Conservation (phyloP, 2,888 invertebrate species). For the Leistus spinibarbis region DNA sequence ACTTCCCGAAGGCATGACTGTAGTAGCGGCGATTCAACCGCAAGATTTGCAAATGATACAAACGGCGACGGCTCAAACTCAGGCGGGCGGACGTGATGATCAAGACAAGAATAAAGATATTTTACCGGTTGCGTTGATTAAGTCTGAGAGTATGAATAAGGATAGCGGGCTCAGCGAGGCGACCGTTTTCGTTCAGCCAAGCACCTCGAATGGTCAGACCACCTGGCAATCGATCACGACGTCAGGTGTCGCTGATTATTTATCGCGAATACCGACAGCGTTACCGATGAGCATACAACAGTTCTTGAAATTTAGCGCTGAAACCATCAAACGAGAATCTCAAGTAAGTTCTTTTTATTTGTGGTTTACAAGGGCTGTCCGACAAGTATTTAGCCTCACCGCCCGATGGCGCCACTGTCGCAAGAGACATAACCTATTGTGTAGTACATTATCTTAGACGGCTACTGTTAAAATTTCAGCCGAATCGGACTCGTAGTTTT, state of each 20-base stretch:
- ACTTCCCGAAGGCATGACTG: conserved; percentile 68
- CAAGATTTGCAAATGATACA: conserved; percentile 71
- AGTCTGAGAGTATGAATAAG: conserved; percentile 52
- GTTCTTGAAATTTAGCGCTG: conserved; percentile 68
- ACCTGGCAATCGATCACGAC: conserved; percentile 62
- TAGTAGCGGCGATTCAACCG: conserved; percentile 70
- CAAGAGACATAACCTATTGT: no score
- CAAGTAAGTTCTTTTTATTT: conserved; percentile 47
- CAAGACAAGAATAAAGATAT: conserved; percentile 51
- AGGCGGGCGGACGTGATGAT: conserved; percentile 44
- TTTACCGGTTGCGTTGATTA: conserved; percentile 61
- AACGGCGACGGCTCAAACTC: conserved; percentile 43
- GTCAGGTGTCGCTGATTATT: conserved; percentile 60
- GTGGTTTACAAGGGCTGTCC: not conserved
- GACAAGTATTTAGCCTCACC: no score
- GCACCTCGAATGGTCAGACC: conserved; percentile 56
- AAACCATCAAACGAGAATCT: conserved; percentile 61
- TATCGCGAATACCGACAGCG: conserved; percentile 60
- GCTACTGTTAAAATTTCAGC: no score
- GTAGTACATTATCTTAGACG: no score
- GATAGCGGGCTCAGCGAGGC: conserved; percentile 43
- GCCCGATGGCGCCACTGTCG: no score
- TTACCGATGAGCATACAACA: conserved; percentile 66
- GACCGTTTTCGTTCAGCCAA: conserved; percentile 39
- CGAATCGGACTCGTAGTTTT: no score